A percentile compares a stretch with the other conserved stretches of the same genome.
These are phyloP conservation scores for Bos indicus DNA, from an alignment of 2,113 vertebrate genomes.

Conservation along the genomic window DNA sequence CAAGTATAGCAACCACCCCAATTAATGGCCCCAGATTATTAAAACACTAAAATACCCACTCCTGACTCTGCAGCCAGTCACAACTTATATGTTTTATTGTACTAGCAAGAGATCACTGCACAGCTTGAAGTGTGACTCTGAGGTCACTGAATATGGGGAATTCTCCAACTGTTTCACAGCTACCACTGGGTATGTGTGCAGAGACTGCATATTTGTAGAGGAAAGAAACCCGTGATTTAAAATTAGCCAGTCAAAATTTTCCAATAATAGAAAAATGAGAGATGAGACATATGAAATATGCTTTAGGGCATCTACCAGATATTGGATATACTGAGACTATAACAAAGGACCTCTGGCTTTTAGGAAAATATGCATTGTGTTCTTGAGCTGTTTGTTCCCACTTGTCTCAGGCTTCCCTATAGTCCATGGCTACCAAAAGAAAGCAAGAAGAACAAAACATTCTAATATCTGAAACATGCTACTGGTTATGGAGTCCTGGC, in stretches of 20 bases:
- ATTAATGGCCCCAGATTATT: slow-evolving; percentile 61
- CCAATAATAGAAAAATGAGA: slow-evolving; percentile 48
- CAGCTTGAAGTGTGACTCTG: slow-evolving; percentile 39
- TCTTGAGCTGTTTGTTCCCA: neutral
- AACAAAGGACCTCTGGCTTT: slow-evolving; percentile 3
- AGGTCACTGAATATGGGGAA: slow-evolving; percentile 54
- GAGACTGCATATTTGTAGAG: neutral
- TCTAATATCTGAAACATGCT: neutral
- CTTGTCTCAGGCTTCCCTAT: neutral
- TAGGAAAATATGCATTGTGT: neutral
- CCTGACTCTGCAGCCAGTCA: slow-evolving; percentile 43
- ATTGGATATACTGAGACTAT: neutral
- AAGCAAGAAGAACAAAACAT: neutral
- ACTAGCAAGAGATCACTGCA: slow-evolving; percentile 36
- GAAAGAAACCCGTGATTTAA: neutral
- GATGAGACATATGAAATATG: neutral
- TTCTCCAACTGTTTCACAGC: slow-evolving; percentile 56
- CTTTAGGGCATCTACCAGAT: neutral
- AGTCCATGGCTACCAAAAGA: neutral
- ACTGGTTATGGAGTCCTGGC: neutral
- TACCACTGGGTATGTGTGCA: neutral
- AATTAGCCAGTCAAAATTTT: slow-evolving; percentile 53
- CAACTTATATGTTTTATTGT: slow-evolving; percentile 36
- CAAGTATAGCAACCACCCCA: slow-evolving; percentile 22
- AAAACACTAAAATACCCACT: slow-evolving; percentile 63